These are phyloP conservation scores for Conomelus anceps DNA, from an alignment of 2,888 invertebrate genomes.

Conservation along the genomic window DNA sequence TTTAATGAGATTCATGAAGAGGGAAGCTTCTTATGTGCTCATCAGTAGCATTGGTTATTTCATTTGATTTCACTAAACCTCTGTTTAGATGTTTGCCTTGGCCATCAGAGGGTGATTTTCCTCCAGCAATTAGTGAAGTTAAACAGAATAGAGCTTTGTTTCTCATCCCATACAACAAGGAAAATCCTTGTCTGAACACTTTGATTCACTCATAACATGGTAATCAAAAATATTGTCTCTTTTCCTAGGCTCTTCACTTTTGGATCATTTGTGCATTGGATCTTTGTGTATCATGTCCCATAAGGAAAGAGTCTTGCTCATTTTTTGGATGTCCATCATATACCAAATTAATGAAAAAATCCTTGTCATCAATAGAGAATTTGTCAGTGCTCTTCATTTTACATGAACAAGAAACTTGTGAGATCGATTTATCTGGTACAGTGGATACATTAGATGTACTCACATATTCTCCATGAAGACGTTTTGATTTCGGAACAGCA, in stretches of 20 bases:
- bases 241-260: not conserved
- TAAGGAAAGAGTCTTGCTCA: too few relatives aligned
- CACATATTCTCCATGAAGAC: too few relatives aligned
- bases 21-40: not conserved
- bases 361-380: too few relatives aligned
- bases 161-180: not conserved
- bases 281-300: not conserved
- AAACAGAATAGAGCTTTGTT: not conserved
- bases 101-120: not conserved
- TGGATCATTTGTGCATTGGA: not conserved
- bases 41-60: not conserved
- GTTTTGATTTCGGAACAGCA: too few relatives aligned
- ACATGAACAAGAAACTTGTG: too few relatives aligned
- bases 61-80: not conserved
- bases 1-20: not conserved
- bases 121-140: not conserved
- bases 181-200: not conserved
- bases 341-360: too few relatives aligned
- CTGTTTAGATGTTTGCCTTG: not conserved
- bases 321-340: too few relatives aligned
- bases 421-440: too few relatives aligned
- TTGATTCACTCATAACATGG: not conserved
- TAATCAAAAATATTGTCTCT: not conserved
- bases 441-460: too few relatives aligned
- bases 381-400: too few relatives aligned